Base-by-base conservation (phyloP, 2,888 invertebrate species). In the Sylvicola fuscatus region DNA sequence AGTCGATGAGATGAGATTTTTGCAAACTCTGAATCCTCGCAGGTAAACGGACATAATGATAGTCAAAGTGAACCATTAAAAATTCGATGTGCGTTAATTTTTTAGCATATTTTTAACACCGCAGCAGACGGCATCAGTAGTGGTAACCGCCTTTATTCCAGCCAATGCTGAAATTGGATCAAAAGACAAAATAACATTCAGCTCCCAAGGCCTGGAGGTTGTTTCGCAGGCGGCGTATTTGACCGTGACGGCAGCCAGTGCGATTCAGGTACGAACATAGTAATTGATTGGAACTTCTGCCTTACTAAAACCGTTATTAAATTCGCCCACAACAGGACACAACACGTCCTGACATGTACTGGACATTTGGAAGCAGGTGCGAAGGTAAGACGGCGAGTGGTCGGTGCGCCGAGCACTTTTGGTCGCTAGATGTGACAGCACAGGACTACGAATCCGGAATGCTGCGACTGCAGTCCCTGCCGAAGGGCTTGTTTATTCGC, bases 391-490 rank as follows among this genome's bases (percentile, higher is more conserved):
- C 59, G 35, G 61, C 58, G 0, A 54, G 60, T 3, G 64, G 68
- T 36, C 54, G 53, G 14, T 83, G 83, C 48, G 61, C 66, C 0
- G 67, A 70, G 43, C 65, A 70, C 35, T 60, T 65, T 29, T 84
- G 83, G 83, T 72, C 70, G 5, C 60, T 76, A 2, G 73, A 75
- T 38, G 57, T 80, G 12, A 63, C 66, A 1, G 71, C 74, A 2
- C 68, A 72, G 46, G 82, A 83, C 48, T 55, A 60, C 39, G 61
- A 65, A 33, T 68, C 73, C 46, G 80, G 75, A 42, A 58, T 75
- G 1, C 55, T 74, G 38, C 66, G 70, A 1, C 45, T 76, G 3
- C 61, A 63, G 10, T 66, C 71, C 0, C 59, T 61, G 2, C 73
- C 74, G 0, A 46, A 60, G 13, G 77, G 78, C 0, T 46, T 82